Evolutionary conservation across 53 echinoderm and acorn worm species (phyloP), one percentile per base, ranked within the genome.

Genomic region (Actinopyga echinites): DNA sequence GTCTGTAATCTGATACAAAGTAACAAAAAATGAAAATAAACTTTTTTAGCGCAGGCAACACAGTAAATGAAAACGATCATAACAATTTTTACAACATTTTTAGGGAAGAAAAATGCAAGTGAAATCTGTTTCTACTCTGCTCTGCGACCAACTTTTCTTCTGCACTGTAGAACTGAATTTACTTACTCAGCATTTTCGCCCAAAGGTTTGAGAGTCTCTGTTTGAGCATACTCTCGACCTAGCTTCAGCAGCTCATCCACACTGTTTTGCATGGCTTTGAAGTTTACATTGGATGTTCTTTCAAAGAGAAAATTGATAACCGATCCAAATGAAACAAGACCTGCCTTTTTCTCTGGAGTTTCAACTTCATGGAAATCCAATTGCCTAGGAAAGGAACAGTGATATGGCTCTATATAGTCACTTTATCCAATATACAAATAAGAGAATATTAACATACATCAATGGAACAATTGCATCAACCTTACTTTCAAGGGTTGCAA

Each of bases 281-380:
- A 37, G 22, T 80, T 29, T 20, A 80, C 44, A 6, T 24, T 23
- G 2, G 36, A 37, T 4, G 2, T 7, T 4, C 35, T 35, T 42
- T 58, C 80, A 24, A 58, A 58, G 10, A 60, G n/a, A 35, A 80
- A 37, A 13, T 80, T 37, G 34, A 80, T 80, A 6, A 80, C 1
- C 34, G 60, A 60, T 17, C 80, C 80, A 80, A 80, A 80, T 9
- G 80, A 32, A 23, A 80, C 62, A 5, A 80, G 80, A 10, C 60
- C 80, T 80, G 62, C 80, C 43, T 61, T 58, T 19, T 80, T 80
- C 36, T 80, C 80, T 38, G 80, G 80, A 31, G 80, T 42, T 61
- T 89, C 89, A 25, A 94, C 80, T 67, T 99, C 90, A 64, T 84
- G 86, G 58, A 90, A 86, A 38, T 99, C 99, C 33, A 99, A 65